Evolutionary conservation across 2,113 vertebrate genomes (phyloP).

Genomic region (Antennarius striatus): DNA sequence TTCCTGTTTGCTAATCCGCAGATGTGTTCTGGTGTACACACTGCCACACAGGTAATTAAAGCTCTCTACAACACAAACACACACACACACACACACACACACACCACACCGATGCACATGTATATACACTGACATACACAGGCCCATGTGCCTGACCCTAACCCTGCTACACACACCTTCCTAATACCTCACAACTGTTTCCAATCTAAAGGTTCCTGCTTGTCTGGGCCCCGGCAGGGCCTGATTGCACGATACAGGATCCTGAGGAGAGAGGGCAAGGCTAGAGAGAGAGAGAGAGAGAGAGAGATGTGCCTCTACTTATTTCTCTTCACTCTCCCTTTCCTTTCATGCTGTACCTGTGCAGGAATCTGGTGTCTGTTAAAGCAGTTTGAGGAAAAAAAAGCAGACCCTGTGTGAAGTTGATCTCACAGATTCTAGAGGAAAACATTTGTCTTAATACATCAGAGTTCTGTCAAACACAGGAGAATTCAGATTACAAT

Average conservation of each 20-base stretch:
- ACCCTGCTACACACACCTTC: constrained; percentile 74
- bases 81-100: constrained; percentile 36
- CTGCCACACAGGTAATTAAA: constrained; percentile 57
- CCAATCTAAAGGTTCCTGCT: constrained; percentile 83
- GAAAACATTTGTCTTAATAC: constrained; percentile 62
- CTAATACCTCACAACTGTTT: constrained; percentile 82
- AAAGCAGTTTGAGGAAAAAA: constrained; percentile 29
- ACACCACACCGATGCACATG: constrained; percentile 32
- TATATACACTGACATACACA: constrained; percentile 44
- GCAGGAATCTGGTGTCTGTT: constrained; percentile 64
- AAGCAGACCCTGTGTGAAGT: constrained; percentile 41
- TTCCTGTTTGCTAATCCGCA: constrained; percentile 56
- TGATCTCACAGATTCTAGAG: constrained; percentile 42
- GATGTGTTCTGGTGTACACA: constrained; percentile 25
- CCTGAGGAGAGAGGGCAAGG: constrained; percentile 65
- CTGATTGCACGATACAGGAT: constrained; percentile 79
- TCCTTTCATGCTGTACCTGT: constrained; percentile 64
- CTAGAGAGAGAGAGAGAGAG: constrained; percentile 42
- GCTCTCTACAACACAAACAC: constrained; percentile 31
- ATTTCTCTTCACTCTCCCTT: constrained; percentile 37
- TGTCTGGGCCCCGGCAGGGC: constrained; percentile 76
- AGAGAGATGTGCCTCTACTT: constrained; percentile 42
- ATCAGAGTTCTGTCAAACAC: constrained; percentile 63
- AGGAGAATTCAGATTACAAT: constrained; percentile 29
- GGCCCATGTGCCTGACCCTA: constrained; percentile 56